phyloP scores from a whole-genome alignment of 2,888 invertebrate genomes.

The Oxyscelio sp. region DNA sequence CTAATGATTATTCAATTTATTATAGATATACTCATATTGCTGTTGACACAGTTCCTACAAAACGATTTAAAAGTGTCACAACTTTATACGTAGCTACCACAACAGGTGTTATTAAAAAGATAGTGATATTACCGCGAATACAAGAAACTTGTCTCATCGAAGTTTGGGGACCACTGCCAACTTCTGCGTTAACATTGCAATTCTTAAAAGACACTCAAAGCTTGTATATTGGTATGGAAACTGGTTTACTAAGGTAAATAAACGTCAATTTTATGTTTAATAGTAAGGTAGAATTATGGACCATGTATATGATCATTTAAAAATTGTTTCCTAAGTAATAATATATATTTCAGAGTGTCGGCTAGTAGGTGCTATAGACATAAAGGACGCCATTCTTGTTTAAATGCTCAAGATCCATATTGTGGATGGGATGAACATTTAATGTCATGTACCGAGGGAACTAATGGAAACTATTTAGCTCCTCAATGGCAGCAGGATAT shows the following conservation, averaged over 20 bases:
- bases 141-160: slow-evolving; percentile 95
- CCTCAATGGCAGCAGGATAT: slow-evolving; percentile 93
- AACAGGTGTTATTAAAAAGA: slow-evolving; percentile 93
- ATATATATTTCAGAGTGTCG: slow-evolving; percentile 91
- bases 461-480: slow-evolving; percentile 90
- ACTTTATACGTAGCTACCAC: slow-evolving; percentile 95
- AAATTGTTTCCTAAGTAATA: too few species aligned
- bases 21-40: slow-evolving; percentile 92
- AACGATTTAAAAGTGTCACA: slow-evolving; percentile 92
- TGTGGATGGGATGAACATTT: slow-evolving; percentile 97
- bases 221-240: slow-evolving; percentile 85
- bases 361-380: slow-evolving; percentile 94
- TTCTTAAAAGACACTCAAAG: slow-evolving; percentile 94
- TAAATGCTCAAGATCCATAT: slow-evolving; percentile 96
- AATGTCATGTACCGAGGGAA: slow-evolving; percentile 93
- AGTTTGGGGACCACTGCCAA: slow-evolving; percentile 92
- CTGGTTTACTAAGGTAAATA: slow-evolving; percentile 82
- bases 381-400: slow-evolving; percentile 92
- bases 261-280: too few species aligned
- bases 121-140: slow-evolving; percentile 92
- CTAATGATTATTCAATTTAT: background rate
- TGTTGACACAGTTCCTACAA: slow-evolving; percentile 94
- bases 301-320: too few species aligned
- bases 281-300: too few species aligned
- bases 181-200: slow-evolving; percentile 91